Conservation (phyloP, 2,113 vertebrate species). For the Physeter macrocephalus region DNA sequence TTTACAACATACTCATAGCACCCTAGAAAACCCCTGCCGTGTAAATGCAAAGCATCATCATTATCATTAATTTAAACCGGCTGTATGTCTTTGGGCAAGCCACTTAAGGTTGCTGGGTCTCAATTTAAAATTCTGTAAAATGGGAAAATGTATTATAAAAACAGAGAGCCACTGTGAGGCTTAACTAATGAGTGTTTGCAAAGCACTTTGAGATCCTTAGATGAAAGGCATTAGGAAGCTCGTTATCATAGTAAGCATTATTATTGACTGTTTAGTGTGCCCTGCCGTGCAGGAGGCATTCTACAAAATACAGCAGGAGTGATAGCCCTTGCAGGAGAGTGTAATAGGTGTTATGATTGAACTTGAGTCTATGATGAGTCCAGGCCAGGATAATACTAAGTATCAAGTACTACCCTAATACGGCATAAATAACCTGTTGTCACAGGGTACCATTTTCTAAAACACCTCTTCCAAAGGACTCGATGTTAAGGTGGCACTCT, state of each 20-base stretch:
- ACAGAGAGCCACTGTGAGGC: background rate
- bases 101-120: conserved; percentile 36
- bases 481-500: background rate
- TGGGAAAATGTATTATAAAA: conserved; percentile 48
- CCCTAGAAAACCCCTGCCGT: background rate
- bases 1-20: background rate
- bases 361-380: conserved; percentile 22
- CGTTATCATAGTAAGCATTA: conserved; percentile 46
- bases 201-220: conserved; percentile 19
- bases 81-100: conserved; percentile 27
- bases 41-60: background rate
- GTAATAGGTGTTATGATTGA: conserved; percentile 45
- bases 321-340: background rate
- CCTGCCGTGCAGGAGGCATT: conserved; percentile 16
- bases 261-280: conserved; percentile 47
- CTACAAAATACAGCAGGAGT: conserved; percentile 27
- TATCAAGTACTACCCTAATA: conserved; percentile 16
- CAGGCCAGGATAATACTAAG: conserved; percentile 20
- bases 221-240: conserved; percentile 59
- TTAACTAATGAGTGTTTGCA: conserved; percentile 58
- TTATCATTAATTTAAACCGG: conserved; percentile 22
- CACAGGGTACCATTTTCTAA: conserved; percentile 40
- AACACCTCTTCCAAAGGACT: background rate
- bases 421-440: conserved; percentile 47
- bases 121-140: conserved; percentile 68